Evolutionary conservation across 2,888 invertebrate genomes (phyloP).

Genomic region (Timema cristinae): DNA sequence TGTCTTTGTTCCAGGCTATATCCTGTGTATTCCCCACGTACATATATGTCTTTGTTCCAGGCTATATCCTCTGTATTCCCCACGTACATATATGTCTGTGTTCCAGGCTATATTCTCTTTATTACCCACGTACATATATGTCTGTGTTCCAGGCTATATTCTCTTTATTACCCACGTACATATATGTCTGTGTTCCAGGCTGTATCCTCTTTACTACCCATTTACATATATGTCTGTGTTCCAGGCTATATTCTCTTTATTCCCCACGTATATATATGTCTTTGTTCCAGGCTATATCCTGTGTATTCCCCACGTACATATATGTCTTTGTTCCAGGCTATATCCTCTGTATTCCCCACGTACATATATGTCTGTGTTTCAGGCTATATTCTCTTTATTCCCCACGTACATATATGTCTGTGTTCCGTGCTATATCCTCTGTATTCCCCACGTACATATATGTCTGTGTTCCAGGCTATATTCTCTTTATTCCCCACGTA

Average conservation of each 20-base stretch:
- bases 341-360: background rate
- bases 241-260: constrained; percentile 52
- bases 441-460: constrained; percentile 43
- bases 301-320: constrained; percentile 41
- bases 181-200: constrained; percentile 76
- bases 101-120: constrained; percentile 60
- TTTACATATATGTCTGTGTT: constrained; percentile 63
- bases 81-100: constrained; percentile 54
- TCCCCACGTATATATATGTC: constrained; percentile 54
- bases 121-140: constrained; percentile 44
- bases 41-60: constrained; percentile 74
- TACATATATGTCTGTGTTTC: constrained; percentile 70
- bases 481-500: background rate
- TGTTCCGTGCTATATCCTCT: constrained; percentile 58
- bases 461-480: constrained; percentile 69
- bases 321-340: constrained; percentile 71
- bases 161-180: constrained; percentile 14
- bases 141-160: constrained; percentile 69
- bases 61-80: constrained; percentile 32
- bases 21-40: background rate
- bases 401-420: constrained; percentile 51
- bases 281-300: constrained; percentile 66
- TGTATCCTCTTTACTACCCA: background rate
- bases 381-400: constrained; percentile 42
- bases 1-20: constrained; percentile 69